phyloP scores from a whole-genome alignment of 2,113 vertebrate species.

The Brienomyrus longianalis region DNA sequence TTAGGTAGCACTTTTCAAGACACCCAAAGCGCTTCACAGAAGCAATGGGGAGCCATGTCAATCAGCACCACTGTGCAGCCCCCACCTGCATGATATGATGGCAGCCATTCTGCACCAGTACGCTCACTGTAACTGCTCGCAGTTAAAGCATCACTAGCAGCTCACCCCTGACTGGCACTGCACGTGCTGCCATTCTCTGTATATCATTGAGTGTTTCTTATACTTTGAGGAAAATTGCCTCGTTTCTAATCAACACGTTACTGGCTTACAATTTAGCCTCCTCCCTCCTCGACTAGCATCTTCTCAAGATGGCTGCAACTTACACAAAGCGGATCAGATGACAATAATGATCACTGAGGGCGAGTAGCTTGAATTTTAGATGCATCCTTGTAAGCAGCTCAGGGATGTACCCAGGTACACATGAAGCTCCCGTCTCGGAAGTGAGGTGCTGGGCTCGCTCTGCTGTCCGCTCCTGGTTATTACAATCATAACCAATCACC shows the following conservation, averaged over 20 bases:
- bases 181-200: not conserved
- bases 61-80: not conserved
- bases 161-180: not conserved
- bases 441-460: not conserved
- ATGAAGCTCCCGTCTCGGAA: not conserved
- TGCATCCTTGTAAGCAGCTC: not conserved
- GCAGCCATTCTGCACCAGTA: not conserved
- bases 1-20: not conserved
- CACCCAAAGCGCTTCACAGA: not conserved
- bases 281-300: not conserved
- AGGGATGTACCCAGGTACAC: not conserved
- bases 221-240: not conserved
- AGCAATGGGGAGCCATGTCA: not conserved
- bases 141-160: not conserved
- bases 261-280: not conserved
- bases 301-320: not conserved
- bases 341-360: not conserved
- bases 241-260: not conserved
- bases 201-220: not conserved
- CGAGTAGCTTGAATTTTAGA: not conserved
- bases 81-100: not conserved
- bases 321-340: not conserved
- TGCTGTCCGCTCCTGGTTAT: not conserved
- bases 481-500: not conserved
- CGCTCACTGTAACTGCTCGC: not conserved